Evolutionary conservation across 2,888 invertebrate species (phyloP).

Genomic region (Chironomus riparius): DNA sequence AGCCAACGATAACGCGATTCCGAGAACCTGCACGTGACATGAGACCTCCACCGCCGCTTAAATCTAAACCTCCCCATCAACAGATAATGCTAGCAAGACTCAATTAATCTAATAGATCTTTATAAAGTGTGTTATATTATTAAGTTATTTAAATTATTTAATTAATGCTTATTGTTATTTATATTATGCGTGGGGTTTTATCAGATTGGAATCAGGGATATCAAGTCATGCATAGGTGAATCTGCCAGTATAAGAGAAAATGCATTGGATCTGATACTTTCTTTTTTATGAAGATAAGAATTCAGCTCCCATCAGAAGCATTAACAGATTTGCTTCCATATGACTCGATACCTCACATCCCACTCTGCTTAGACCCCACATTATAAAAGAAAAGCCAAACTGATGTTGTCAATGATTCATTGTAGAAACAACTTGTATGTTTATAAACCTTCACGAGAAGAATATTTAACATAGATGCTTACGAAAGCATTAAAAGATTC

Average conservation of each 20-base stretch:
- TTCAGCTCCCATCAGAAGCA: no score
- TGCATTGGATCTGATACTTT: no score
- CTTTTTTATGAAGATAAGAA: no score
- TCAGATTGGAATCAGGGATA: no score
- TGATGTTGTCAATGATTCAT: neutral
- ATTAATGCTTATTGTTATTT: neutral
- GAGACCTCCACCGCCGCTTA: slow-evolving; percentile 8
- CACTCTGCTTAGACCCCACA: no score
- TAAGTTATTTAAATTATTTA: neutral
- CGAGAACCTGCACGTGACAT: neutral
- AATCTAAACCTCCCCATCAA: neutral
- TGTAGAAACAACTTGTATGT: neutral
- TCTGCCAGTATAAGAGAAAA: no score
- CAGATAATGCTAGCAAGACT: neutral
- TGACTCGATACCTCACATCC: no score
- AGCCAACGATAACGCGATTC: neutral
- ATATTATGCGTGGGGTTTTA: no score
- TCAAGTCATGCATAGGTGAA: no score
- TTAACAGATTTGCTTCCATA: no score
- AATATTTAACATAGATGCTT: slow-evolving; percentile 1
- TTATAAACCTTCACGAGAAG: neutral
- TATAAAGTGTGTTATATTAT: neutral
- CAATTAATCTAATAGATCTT: neutral
- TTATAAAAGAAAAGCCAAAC: neutral
- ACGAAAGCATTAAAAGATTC: slow-evolving; percentile 12